Conservation (phyloP, 2,888 invertebrate species). For the Scrobipalpa costella region DNA sequence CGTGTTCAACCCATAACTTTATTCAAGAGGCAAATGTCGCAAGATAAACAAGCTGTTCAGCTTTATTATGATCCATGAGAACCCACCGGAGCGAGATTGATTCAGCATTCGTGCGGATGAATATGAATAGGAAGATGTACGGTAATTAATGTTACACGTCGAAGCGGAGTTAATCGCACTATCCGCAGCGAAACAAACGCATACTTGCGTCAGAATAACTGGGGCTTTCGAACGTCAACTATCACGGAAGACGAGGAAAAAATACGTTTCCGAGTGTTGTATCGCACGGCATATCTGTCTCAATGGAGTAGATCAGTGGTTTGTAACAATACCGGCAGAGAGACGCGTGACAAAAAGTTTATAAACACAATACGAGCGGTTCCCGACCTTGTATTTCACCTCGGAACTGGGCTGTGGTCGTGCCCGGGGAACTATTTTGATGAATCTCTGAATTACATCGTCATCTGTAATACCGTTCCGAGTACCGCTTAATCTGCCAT, state of each 20-base stretch:
- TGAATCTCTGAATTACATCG: slow-evolving; percentile 64
- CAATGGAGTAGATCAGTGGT: slow-evolving; percentile 65
- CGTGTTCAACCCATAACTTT: slow-evolving; percentile 22
- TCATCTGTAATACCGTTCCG: slow-evolving; percentile 64
- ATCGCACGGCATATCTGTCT: slow-evolving; percentile 72
- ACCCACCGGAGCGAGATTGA: slow-evolving; percentile 21
- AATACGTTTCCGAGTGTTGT: slow-evolving; percentile 57
- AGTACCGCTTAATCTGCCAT: slow-evolving; percentile 65
- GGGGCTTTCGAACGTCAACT: slow-evolving; percentile 61
- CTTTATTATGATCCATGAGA: slow-evolving; percentile 17
- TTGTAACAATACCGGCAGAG: slow-evolving; percentile 65
- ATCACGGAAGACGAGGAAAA: slow-evolving; percentile 62
- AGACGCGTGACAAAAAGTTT: slow-evolving; percentile 71
- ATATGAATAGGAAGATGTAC: slow-evolving; percentile 40
- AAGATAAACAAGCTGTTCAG: slow-evolving; percentile 17
- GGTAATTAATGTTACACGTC: slow-evolving; percentile 46
- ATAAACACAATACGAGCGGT: slow-evolving; percentile 66
- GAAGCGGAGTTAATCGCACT: slow-evolving; percentile 50
- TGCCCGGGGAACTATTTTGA: slow-evolving; percentile 60
- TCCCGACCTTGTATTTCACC: slow-evolving; percentile 70
- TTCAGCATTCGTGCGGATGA: slow-evolving; percentile 37
- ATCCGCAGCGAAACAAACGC: slow-evolving; percentile 45
- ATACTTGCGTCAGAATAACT: slow-evolving; percentile 63
- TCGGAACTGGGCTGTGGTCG: slow-evolving; percentile 70
- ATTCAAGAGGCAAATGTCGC: slow-evolving; percentile 25